Evolutionary conservation across 2,113 vertebrate species (phyloP).

Genomic region (Prionailurus viverrinus): DNA sequence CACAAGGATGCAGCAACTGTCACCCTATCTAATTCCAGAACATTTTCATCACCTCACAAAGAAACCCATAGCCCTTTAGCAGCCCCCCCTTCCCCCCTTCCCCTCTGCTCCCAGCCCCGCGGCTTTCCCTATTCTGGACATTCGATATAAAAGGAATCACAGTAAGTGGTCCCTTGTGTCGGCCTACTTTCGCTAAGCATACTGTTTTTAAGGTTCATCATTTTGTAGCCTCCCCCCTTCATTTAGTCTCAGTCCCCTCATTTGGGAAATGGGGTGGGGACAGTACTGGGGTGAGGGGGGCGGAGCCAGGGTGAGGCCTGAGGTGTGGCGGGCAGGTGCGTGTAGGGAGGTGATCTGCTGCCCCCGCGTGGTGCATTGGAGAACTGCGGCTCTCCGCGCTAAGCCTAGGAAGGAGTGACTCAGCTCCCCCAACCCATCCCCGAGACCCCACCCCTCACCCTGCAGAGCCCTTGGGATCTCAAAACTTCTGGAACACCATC

Average conservation of each 20-base stretch:
- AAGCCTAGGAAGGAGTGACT: background rate
- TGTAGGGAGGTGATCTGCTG: background rate
- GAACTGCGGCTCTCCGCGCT: background rate
- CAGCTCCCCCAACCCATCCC: background rate
- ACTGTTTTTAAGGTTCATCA: background rate
- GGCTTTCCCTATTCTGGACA: background rate
- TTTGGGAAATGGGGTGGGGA: background rate
- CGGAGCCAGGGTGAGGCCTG: background rate
- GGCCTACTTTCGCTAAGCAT: background rate
- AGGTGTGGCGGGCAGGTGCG: background rate
- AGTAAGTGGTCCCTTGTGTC: background rate
- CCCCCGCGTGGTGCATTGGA: background rate
- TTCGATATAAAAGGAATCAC: background rate
- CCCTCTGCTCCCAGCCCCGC: rapidly evolving
- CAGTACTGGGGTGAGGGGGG: rapidly evolving
- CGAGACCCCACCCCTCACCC: background rate
- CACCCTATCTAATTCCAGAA: background rate
- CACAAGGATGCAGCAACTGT: background rate
- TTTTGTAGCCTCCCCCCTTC: too few relatives aligned
- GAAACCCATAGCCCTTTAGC: background rate
- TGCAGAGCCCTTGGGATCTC: background rate
- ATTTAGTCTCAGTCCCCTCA: background rate
- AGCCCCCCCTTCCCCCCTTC: background rate
- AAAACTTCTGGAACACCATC: background rate
- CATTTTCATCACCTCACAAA: background rate